A percentile compares a stretch with the other conserved stretches of the same genome.
These are phyloP conservation scores for Quadroppia sp. DNA, from an alignment of 2,888 invertebrate genomes.

Conservation along the genomic window DNA sequence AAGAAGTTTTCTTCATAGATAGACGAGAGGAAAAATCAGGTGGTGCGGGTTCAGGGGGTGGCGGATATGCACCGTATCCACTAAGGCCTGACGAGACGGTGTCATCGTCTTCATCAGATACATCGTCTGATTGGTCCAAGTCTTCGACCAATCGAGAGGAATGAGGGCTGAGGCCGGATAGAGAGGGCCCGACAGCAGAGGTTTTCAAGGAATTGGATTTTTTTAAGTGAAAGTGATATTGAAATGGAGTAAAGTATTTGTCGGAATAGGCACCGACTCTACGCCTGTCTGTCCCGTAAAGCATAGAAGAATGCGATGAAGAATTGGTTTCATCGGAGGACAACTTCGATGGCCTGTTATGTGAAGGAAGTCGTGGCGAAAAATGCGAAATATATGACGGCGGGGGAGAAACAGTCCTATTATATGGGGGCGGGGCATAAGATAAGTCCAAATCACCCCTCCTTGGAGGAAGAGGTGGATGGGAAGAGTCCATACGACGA, in stretches of 20 bases:
- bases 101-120: conserved; percentile 47
- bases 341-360: conserved; percentile 44
- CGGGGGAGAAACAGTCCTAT: conserved; percentile 43
- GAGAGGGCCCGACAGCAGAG: conserved; percentile 43
- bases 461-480: conserved; percentile 48
- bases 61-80: conserved; percentile 64
- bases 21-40: conserved; percentile 60
- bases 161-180: conserved; percentile 43
- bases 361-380: conserved; percentile 47
- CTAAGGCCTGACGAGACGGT: conserved; percentile 49
- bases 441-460: conserved; percentile 36
- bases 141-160: conserved; percentile 33
- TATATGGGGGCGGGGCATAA: conserved; percentile 40
- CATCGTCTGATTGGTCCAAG: conserved; percentile 45
- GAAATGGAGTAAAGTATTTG: conserved; percentile 44
- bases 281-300: conserved; percentile 46
- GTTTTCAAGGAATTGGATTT: conserved; percentile 47
- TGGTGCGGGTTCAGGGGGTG: conserved; percentile 77
- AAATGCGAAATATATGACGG: conserved; percentile 45
- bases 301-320: conserved; percentile 42
- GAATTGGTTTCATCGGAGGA: conserved; percentile 38
- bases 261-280: conserved; percentile 44
- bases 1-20: conserved; percentile 46
- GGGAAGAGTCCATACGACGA: conserved; percentile 46
- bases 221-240: conserved; percentile 46